phyloP scores from a whole-genome alignment of 2,888 invertebrate species.

The Hypomecis punctinalis region DNA sequence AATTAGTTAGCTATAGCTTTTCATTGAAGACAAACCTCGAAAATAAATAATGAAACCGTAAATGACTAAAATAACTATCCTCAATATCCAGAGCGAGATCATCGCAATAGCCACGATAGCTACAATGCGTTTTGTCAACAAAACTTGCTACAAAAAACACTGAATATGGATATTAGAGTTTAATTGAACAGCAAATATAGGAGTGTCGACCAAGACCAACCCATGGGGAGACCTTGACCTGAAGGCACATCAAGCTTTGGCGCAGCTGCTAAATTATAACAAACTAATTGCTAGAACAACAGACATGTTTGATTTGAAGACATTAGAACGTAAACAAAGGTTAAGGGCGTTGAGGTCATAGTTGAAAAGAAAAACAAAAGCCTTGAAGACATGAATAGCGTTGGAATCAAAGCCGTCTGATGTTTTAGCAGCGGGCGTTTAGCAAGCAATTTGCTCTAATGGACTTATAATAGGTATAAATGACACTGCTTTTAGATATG shows the following conservation, averaged over 20 bases:
- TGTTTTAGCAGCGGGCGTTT: slow-evolving; percentile 15
- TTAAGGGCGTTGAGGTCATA: slow-evolving; percentile 26
- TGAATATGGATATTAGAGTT: slow-evolving; percentile 56
- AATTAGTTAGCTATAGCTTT: too few species aligned
- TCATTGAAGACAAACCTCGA: too few species aligned
- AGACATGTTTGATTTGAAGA: slow-evolving; percentile 16
- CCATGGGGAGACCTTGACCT: slow-evolving; percentile 70
- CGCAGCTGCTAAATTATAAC: slow-evolving; percentile 42
- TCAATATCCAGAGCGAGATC: too few species aligned
- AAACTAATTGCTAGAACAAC: slow-evolving; percentile 19
- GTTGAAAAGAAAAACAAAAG: slow-evolving; percentile 7
- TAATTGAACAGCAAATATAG: slow-evolving; percentile 77
- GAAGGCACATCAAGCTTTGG: slow-evolving; percentile 39
- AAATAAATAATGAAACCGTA: too few species aligned
- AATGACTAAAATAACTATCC: too few species aligned
- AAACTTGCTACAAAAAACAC: slow-evolving; percentile 30
- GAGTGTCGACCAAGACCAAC: slow-evolving; percentile 62
- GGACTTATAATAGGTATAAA: slow-evolving; percentile 40
- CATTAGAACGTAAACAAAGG: slow-evolving; percentile 24
- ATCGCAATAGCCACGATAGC: too few species aligned
- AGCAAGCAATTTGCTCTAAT: slow-evolving; percentile 33
- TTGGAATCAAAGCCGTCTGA: slow-evolving; percentile 24
- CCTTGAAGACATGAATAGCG: slow-evolving; percentile 33
- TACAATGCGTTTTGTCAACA: too few species aligned
- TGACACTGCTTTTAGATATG: slow-evolving; percentile 41